phyloP scores from a whole-genome alignment of 2,113 vertebrate species.

The Phasianus colchicus region DNA sequence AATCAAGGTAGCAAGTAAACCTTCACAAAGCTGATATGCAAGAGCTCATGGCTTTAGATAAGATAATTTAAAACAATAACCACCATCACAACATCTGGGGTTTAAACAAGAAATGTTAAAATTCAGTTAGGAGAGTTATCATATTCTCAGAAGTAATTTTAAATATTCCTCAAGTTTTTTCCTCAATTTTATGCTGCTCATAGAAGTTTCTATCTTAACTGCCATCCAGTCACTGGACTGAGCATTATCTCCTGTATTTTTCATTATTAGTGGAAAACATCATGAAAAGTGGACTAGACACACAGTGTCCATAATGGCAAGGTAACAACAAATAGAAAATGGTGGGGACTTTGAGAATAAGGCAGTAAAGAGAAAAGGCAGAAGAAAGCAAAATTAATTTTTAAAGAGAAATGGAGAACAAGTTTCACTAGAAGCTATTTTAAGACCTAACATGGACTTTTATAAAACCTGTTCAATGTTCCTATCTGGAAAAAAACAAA shows the following conservation, averaged over 20 bases:
- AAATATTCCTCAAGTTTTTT: not conserved
- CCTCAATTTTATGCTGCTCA: not conserved
- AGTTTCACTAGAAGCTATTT: not conserved
- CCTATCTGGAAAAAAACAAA: not conserved
- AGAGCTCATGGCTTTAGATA: not conserved
- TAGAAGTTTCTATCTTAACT: not conserved
- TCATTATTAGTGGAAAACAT: not conserved
- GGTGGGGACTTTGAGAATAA: not conserved
- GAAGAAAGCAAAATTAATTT: not conserved
- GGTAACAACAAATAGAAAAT: not conserved
- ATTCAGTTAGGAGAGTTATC: not conserved
- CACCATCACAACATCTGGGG: rapidly evolving
- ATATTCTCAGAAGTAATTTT: not conserved
- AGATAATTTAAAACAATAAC: not conserved
- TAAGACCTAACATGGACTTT: not conserved
- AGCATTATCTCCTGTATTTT: not conserved
- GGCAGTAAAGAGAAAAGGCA: not conserved
- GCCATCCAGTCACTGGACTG: not conserved
- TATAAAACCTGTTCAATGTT: not conserved
- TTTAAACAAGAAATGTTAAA: not conserved
- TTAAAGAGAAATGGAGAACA: not conserved
- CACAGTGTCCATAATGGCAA: not conserved
- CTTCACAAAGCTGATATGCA: not conserved
- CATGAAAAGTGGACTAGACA: not conserved
- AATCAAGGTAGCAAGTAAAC: not conserved